Base-by-base conservation (phyloP, 2,113 vertebrate genomes). In the Tupaia tana region DNA sequence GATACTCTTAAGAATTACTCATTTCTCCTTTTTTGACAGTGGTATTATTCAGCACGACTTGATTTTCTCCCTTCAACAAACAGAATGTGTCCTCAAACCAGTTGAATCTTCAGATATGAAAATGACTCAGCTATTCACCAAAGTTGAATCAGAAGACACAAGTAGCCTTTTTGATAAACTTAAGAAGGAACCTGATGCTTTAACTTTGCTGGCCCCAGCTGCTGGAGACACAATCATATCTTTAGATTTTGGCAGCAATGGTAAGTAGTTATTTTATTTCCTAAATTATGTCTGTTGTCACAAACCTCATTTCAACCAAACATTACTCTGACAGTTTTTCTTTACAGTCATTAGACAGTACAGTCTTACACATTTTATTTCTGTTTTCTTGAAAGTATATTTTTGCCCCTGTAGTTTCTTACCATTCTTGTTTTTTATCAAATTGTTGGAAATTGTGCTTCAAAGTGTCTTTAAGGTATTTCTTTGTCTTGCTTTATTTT, bases 41-140 rank as follows among this genome's bases (percentile, higher is more conserved):
- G 99, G 99, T 96, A 98, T 99, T 98, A 99, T 99, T 97, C 99
- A 99, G 96, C 99, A 99, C 93, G 98, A 99, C 93, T 97, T 99
- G 97, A 98, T 99, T 97, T 98, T 99, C 97, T 99, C 99, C 90
- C 98, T 99, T 98, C 99, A 99, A 98, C 99, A 99, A 98, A 99
- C 99, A 0, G 98, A 99, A 98, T 98, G 98, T 95, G 97, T 98
- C 97, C 98, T 97, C 93, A 99, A 98, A 95, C 98, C 98, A 96
- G 98, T 98, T 70, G 98, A 99, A 88, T 98, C 98, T 92, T 98
- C 98, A 19, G 98, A 99, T 86, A 98, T 98, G 95, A 99, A 99
- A 96, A 98, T 99, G 95, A 98, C 98, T 96, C 98, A 99, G 98
- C 98, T 99, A 54, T 99, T 99, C 93, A 99, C 97, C 96, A 98